Evolutionary conservation across 2,888 invertebrate genomes (phyloP).

Genomic region (Aporophyla lueneburgensis): DNA sequence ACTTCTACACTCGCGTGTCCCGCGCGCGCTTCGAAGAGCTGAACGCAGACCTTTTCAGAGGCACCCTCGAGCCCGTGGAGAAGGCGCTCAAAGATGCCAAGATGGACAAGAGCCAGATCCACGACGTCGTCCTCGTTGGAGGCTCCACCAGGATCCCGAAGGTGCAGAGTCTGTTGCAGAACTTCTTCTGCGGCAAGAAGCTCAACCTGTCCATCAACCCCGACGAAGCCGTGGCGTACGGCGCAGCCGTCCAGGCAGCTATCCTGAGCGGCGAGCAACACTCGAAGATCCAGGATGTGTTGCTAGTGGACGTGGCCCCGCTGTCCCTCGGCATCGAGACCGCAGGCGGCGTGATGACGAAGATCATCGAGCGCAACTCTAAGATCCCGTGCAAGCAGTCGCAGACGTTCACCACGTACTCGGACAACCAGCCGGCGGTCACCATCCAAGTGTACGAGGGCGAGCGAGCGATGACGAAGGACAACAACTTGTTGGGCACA

Average conservation of each 20-base stretch:
- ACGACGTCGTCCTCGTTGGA: constrained; percentile 95
- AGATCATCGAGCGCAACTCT: constrained; percentile 93
- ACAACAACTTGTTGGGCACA: constrained; percentile 93
- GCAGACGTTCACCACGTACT: constrained; percentile 94
- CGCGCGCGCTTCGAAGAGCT: constrained; percentile 95
- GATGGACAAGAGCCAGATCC: constrained; percentile 93
- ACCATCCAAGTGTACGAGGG: constrained; percentile 94
- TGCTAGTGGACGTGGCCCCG: constrained; percentile 91
- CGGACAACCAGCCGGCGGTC: constrained; percentile 95
- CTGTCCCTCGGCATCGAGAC: constrained; percentile 95
- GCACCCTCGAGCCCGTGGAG: constrained; percentile 94
- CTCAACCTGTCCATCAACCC: constrained; percentile 95
- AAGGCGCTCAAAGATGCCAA: constrained; percentile 95
- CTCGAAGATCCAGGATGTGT: constrained; percentile 93
- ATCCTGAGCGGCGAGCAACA: constrained; percentile 94
- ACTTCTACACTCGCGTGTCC: constrained; percentile 93
- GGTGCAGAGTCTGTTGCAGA: constrained; percentile 93
- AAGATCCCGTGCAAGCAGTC: constrained; percentile 94
- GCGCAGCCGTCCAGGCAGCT: constrained; percentile 94
- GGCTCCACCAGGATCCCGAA: constrained; percentile 96
- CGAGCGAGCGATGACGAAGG: constrained; percentile 95
- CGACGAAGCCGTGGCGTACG: constrained; percentile 95
- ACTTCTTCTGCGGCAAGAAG: constrained; percentile 94
- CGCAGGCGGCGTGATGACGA: constrained; percentile 95
- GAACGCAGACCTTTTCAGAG: constrained; percentile 93